Conservation (phyloP, 37 sponge, comb jelly and placozoan genomes). For the Beroe forskalii region DNA sequence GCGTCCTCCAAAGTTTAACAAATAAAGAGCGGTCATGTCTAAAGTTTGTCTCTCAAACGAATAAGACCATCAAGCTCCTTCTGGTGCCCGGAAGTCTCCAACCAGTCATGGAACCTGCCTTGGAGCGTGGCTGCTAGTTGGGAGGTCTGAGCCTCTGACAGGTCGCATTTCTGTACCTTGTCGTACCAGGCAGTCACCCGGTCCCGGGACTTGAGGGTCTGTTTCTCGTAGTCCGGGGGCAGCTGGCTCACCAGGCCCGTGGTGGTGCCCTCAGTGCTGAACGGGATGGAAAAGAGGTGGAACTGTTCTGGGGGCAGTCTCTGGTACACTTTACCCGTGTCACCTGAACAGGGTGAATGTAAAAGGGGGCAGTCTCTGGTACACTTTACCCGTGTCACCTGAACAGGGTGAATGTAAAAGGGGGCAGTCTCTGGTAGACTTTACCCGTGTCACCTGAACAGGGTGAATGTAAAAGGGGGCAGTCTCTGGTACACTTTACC, state of each 20-base stretch:
- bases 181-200: slow-evolving; percentile 30
- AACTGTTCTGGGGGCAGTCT: slow-evolving; percentile 48
- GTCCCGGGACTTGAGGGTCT: neutral
- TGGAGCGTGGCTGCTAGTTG: slow-evolving; percentile 12
- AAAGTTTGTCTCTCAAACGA: slow-evolving; percentile 4
- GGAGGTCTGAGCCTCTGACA: neutral
- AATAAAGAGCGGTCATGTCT: no score
- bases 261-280: slow-evolving; percentile 58
- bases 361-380: no score
- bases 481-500: no score
- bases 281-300: slow-evolving; percentile 53
- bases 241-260: slow-evolving; percentile 45
- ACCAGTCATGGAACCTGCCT: slow-evolving; percentile 20
- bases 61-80: slow-evolving; percentile 16
- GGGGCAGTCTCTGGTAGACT: no score
- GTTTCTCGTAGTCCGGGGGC: slow-evolving; percentile 9
- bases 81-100: neutral
- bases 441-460: no score
- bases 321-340: slow-evolving; percentile 39
- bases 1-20: no score
- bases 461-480: no score
- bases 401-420: no score
- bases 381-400: no score
- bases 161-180: slow-evolving; percentile 43
- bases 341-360: slow-evolving; percentile 28